phyloP scores from a whole-genome alignment of 1,140 invertebrate genomes.

The Bombus polaris region DNA sequence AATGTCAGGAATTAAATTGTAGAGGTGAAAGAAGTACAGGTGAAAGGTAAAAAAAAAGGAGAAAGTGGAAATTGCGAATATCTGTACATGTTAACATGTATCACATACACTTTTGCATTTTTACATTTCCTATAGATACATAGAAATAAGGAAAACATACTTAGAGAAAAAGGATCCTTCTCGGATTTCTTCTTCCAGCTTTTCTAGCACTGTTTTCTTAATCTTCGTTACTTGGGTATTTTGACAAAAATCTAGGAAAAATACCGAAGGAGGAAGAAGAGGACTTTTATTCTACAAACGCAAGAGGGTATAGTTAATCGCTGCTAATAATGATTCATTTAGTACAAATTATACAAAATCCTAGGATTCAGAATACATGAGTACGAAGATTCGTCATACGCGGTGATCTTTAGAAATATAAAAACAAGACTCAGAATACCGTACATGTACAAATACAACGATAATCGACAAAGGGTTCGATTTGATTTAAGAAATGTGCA shows the following conservation, averaged over 20 bases:
- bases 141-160: constrained; percentile 2
- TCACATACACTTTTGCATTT: not conserved
- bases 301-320: not conserved
- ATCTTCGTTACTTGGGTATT: not conserved
- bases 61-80: too few species aligned
- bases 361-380: constrained; percentile 11
- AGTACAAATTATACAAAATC: constrained; percentile 48
- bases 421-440: constrained; percentile 68
- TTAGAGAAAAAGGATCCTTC: not conserved
- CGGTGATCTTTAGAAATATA: constrained; percentile 64
- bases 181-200: not conserved
- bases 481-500: constrained; percentile 64
- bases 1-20: too few species aligned
- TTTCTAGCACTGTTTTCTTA: not conserved
- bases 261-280: not conserved
- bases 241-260: not conserved
- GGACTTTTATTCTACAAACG: constrained; percentile 36
- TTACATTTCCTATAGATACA: not conserved
- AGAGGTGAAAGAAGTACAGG: too few species aligned
- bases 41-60: too few species aligned
- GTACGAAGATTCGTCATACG: constrained; percentile 41
- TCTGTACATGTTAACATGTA: too few species aligned
- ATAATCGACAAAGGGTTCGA: constrained; percentile 68
- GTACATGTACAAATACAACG: constrained; percentile 73
- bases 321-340: not conserved